Percentiles rank a stretch among this genome's conserved stretches.
phyloP scores from a whole-genome alignment of 2,888 invertebrate species.

The Sclerodermus sp. region DNA sequence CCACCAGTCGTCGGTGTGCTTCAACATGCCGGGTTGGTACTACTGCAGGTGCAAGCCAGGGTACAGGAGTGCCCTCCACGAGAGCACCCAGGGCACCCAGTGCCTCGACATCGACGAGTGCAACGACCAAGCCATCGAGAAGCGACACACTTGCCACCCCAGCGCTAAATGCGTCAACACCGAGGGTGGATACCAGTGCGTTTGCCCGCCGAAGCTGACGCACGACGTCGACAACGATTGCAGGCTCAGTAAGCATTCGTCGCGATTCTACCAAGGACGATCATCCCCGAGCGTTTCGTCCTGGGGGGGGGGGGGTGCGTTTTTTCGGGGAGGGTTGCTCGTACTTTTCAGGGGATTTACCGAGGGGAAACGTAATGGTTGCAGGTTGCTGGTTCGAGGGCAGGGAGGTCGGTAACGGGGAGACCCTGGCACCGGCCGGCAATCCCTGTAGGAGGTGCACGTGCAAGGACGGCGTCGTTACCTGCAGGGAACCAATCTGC shows the following conservation, averaged over 20 bases:
- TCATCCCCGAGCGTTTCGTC: no score
- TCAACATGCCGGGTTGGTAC: slow-evolving; percentile 89
- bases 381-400: slow-evolving; percentile 76
- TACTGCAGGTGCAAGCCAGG: slow-evolving; percentile 84
- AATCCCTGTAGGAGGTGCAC: slow-evolving; percentile 61
- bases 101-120: slow-evolving; percentile 86
- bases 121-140: slow-evolving; percentile 62
- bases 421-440: slow-evolving; percentile 57
- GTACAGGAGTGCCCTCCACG: slow-evolving; percentile 66
- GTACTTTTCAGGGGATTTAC: no score
- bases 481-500: slow-evolving; percentile 71
- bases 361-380: slow-evolving; percentile 15
- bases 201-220: slow-evolving; percentile 61
- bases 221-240: slow-evolving; percentile 56
- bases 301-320: no score
- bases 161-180: slow-evolving; percentile 78
- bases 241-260: slow-evolving; percentile 65
- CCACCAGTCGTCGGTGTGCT: slow-evolving; percentile 75
- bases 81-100: slow-evolving; percentile 63
- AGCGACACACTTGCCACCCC: slow-evolving; percentile 76
- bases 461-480: slow-evolving; percentile 63
- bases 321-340: no score
- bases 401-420: slow-evolving; percentile 65
- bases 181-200: slow-evolving; percentile 78
- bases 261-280: no score